phyloP scores from a whole-genome alignment of 2,797 vertebrate genomes.

The Microctenopoma steveboyesi region DNA sequence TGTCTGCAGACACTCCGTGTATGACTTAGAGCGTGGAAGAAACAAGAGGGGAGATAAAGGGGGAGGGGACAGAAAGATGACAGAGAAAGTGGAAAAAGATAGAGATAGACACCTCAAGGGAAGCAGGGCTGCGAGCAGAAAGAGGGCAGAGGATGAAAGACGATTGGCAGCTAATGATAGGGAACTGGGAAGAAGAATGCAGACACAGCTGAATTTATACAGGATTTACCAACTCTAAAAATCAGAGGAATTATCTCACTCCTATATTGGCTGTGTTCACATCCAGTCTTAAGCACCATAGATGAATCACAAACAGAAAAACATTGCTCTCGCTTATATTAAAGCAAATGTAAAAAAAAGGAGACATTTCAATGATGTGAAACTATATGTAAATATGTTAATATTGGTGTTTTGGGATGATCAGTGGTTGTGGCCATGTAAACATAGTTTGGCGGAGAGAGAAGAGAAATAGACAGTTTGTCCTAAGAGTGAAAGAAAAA shows the following conservation, averaged over 20 bases:
- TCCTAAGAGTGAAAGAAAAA: conserved; percentile 15
- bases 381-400: conserved; percentile 10
- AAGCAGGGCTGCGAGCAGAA: conserved; percentile 39
- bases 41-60: conserved; percentile 13
- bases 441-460: conserved; percentile 9
- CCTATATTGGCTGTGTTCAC: not conserved
- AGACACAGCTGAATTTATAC: conserved; percentile 36
- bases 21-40: conserved; percentile 41
- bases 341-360: not conserved
- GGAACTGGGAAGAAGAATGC: conserved; percentile 27
- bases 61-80: conserved; percentile 32
- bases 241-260: conserved; percentile 16
- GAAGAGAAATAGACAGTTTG: not conserved
- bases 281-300: not conserved
- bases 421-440: conserved; percentile 11
- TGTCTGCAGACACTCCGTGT: conserved; percentile 42
- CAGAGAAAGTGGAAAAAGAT: conserved; percentile 17
- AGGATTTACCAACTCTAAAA: conserved; percentile 31
- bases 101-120: conserved; percentile 47
- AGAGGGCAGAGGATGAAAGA: conserved; percentile 51
- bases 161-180: conserved; percentile 64
- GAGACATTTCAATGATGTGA: not conserved
- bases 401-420: not conserved
- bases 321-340: not conserved
- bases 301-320: conserved; percentile 16